A percentile compares a stretch with the other conserved stretches of the same genome.
phyloP scores from a whole-genome alignment of 2,797 vertebrate species.

The Dendrocincla tyrannina region DNA sequence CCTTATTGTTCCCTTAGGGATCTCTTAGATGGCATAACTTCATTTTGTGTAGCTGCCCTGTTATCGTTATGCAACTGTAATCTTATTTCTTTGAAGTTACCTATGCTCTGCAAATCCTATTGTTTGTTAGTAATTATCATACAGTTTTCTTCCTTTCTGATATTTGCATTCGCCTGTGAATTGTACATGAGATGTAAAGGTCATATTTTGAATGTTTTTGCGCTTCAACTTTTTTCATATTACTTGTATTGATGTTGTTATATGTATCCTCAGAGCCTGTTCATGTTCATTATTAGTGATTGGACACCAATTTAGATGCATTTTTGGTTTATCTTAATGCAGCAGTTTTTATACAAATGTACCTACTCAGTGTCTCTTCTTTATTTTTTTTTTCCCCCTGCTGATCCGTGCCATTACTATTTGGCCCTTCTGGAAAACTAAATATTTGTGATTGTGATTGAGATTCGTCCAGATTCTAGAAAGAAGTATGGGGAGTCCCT shows the following conservation, averaged over 20 bases:
- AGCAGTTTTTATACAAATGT: neutral
- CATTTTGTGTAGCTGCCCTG: neutral
- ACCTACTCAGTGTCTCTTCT: neutral
- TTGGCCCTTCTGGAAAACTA: neutral
- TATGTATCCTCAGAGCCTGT: neutral
- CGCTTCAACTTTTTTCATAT: neutral
- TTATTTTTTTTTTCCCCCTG: accelerated
- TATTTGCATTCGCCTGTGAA: neutral
- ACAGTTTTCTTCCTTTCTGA: neutral
- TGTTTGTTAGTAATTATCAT: neutral
- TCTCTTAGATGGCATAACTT: neutral
- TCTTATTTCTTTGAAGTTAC: neutral
- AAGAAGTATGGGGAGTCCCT: neutral
- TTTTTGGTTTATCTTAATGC: neutral
- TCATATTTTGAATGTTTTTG: neutral
- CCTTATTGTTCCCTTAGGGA: neutral
- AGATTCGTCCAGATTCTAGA: neutral
- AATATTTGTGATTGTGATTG: neutral
- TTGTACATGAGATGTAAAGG: neutral
- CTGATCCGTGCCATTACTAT: neutral
- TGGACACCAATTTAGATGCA: neutral
- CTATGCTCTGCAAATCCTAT: neutral
- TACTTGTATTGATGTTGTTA: neutral
- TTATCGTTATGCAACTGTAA: neutral
- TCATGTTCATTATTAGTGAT: neutral